Percentiles rank a stretch among this genome's conserved stretches.
These are phyloP conservation scores for Apamea epomidion DNA, from an alignment of 2,888 invertebrate species.

Conservation along the genomic window DNA sequence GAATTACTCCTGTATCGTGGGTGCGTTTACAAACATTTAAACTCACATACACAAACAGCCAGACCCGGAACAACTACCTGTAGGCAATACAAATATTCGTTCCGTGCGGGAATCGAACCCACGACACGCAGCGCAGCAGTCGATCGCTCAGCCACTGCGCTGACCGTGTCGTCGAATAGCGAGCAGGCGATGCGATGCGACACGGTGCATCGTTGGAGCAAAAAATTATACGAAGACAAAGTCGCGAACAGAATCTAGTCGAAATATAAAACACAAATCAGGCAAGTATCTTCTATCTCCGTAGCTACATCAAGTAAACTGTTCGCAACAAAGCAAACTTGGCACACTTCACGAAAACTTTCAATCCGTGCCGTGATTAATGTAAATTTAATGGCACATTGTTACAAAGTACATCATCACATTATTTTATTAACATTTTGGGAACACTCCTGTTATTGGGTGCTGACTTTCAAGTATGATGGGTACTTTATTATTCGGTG, in stretches of 20 bases:
- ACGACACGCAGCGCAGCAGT: too few species aligned
- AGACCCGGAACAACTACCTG: too few species aligned
- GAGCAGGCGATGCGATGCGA: neutral
- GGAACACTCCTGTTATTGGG: slow-evolving; percentile 52
- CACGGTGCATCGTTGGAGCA: neutral
- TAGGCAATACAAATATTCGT: too few species aligned
- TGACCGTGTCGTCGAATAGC: too few species aligned
- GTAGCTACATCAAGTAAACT: slow-evolving; percentile 45
- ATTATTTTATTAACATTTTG: slow-evolving; percentile 69
- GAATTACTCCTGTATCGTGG: too few species aligned
- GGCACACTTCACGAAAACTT: slow-evolving; percentile 66
- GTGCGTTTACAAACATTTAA: too few species aligned
- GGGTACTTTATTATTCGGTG: slow-evolving; percentile 17
- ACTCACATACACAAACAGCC: too few species aligned
- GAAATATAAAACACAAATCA: slow-evolving; percentile 20
- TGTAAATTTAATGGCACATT: slow-evolving; percentile 74
- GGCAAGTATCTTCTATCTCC: slow-evolving; percentile 26
- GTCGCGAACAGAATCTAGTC: neutral
- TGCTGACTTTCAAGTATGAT: slow-evolving; percentile 53
- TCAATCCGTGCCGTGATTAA: slow-evolving; percentile 71
- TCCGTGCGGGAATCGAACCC: too few species aligned
- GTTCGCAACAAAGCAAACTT: slow-evolving; percentile 59
- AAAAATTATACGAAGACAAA: neutral
- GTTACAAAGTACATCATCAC: slow-evolving; percentile 64
- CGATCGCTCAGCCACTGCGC: too few species aligned